Evolutionary conservation across 1,140 invertebrate species (phyloP), one percentile per base, ranked within the genome.

Genomic region (Musca domestica): DNA sequence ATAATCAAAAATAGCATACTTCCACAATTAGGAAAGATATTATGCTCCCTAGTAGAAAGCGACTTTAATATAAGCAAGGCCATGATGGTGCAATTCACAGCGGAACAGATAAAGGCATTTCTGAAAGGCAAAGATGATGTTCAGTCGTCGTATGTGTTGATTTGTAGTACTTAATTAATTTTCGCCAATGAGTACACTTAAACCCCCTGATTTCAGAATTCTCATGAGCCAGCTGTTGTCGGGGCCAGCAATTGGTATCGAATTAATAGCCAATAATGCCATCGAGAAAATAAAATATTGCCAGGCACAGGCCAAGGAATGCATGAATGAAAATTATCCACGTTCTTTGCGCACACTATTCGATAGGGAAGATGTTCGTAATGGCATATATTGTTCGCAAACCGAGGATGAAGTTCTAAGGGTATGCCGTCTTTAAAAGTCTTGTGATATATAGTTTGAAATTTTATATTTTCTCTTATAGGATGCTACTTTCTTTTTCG

Each of bases 231-330:
- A 88, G 77, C 81, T 95, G 17, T 87, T 87, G n/a, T 88, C 88
- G 67, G 90, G 90, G 25, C 87, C 89, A 52, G 85, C 93, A 1
- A 82, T 93, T 73, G 89, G 87, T 12, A 76, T 95, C 75, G 89
- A 94, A 78, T 76, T 95, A 34, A 85, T 93, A 41, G 90, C 89
- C n/a, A 87, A 90, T 69, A 87, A 92, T 83, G 88, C 88, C 63
- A 82, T 92, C 7, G 75, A 83, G 66, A 84, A 74, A 70, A 88
- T 80, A 15, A 67, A 67, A 49, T 69, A 72, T 17, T 80, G 76
- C 46, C 68, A 70, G 34, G 71, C 71, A 20, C 34, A 70, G 52
- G 72, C 69, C 2, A 68, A 52, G 12, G 67, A 68, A 46, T 58
- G 30, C 15, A 15, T 30, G 15, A 64, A 69, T 0, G 74, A 74